Conservation (phyloP, 2,797 vertebrate genomes). For the Pempheris klunzingeri region DNA sequence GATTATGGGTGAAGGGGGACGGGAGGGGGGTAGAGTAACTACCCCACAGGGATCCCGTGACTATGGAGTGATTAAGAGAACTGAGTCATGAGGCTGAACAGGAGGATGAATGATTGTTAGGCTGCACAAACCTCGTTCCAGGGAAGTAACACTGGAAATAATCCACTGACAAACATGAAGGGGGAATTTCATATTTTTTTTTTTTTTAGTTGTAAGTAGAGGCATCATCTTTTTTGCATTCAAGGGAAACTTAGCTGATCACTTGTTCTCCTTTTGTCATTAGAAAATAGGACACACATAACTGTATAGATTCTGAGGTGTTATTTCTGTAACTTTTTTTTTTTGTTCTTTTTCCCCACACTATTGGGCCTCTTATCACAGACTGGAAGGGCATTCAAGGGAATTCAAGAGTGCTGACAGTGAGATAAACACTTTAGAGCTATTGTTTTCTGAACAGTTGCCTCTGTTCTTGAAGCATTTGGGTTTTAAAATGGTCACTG, state of each 20-base stretch:
- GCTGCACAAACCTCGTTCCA: background rate
- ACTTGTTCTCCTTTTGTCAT: too few relatives aligned
- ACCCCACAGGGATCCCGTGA: conserved; percentile 76
- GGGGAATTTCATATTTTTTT: background rate
- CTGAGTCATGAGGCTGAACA: conserved; percentile 77
- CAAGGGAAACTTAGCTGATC: background rate
- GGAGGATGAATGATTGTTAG: conserved; percentile 47
- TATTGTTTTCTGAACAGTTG: conserved; percentile 11
- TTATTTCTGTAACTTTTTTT: background rate
- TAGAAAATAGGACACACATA: background rate
- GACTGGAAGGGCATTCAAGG: conserved; percentile 22
- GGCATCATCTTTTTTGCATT: background rate
- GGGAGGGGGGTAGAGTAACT: conserved; percentile 15
- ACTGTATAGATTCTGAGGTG: background rate
- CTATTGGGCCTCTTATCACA: background rate
- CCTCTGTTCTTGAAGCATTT: background rate
- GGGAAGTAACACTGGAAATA: conserved; percentile 33
- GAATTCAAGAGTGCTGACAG: conserved; percentile 2
- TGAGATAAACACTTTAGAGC: background rate
- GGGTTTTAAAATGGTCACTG: background rate
- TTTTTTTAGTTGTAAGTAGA: background rate
- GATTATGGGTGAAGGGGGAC: conserved; percentile 69
- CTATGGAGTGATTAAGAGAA: conserved; percentile 73
- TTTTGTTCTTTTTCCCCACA: too few relatives aligned
- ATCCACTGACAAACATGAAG: accelerated